Evolutionary conservation across 2,113 vertebrate species (phyloP), one percentile per base, ranked within the genome.

Genomic region (Hepsetus odoe): DNA sequence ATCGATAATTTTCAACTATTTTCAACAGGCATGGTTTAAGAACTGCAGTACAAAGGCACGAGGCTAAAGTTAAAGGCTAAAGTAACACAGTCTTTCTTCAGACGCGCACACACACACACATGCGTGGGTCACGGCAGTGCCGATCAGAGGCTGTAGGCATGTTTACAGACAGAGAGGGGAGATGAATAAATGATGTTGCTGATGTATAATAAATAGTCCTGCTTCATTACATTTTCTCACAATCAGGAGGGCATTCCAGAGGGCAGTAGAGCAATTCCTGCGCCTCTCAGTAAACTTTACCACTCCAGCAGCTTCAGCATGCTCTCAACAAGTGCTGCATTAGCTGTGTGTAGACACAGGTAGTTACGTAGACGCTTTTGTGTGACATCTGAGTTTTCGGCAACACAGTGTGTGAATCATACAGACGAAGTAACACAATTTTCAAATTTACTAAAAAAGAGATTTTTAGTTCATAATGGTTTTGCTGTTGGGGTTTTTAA

Each of bases 161-260:
- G 89, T 90, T 91, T 91, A 86, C 90, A 91, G 87, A 88, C 88
- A 72, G 86, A 91, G 89, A 83, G 80, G 66, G 67, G 66, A 79
- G 85, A 93, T 93, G 80, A 92, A 93, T 93, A 92, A 93, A 91
- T 92, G 85, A 93, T 93, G 88, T 71, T 72, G 80, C 82, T 85
- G 89, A 92, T 92, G 87, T 85, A 92, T 93, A 91, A 93, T 93
- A 88, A 89, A 92, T 92, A 90, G 83, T 74, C 69, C 85, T 86
- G 81, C 86, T 90, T 92, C 86, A 87, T 91, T 89, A 90, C 85
- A 89, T 88, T 87, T 90, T 90, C 90, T 89, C 89, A 86, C 87
- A 90, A 90, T 91, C 90, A 91, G 88, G 84, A 90, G 88, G 85
- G 85, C 85, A 68, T 84, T 90, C 85, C 85, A 86, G 85, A 83